These are phyloP conservation scores for Macrotis lagotis DNA, from an alignment of 2,113 vertebrate species.

Conservation along the genomic window DNA sequence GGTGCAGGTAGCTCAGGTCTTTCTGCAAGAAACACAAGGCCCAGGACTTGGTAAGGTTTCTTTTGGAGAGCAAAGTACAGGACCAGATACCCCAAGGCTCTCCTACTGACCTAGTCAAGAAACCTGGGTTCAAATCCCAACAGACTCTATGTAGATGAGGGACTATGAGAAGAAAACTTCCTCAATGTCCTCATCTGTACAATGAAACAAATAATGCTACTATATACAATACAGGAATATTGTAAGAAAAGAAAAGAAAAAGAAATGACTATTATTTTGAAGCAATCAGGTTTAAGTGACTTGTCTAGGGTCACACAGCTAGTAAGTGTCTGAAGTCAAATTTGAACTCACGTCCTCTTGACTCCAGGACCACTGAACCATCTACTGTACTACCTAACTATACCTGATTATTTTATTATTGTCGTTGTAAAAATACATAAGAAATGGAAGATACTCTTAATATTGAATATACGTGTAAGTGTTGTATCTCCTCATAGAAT, in stretches of 20 bases:
- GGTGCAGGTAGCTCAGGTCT: conserved; percentile 93
- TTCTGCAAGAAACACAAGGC: conserved; percentile 85
- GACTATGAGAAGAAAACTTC: background rate
- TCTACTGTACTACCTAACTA: background rate
- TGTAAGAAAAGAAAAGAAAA: background rate
- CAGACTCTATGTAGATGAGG: background rate
- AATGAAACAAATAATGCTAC: background rate
- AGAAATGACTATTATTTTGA: background rate
- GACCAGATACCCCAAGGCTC: background rate
- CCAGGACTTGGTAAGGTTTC: background rate
- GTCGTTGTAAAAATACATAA: background rate
- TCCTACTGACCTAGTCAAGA: background rate
- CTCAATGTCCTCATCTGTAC: background rate
- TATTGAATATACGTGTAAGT: background rate
- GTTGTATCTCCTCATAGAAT: background rate
- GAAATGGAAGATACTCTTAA: background rate
- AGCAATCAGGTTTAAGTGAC: too few relatives aligned
- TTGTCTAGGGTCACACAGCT: too few relatives aligned
- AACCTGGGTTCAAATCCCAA: background rate
- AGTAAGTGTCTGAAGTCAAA: too few relatives aligned
- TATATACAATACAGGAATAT: background rate
- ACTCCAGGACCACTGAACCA: too few relatives aligned
- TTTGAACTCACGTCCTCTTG: too few relatives aligned
- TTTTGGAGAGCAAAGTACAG: background rate
- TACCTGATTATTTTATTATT: background rate